Evolutionary conservation across 1,140 invertebrate species (phyloP).

Genomic region (Diorhabda carinulata): DNA sequence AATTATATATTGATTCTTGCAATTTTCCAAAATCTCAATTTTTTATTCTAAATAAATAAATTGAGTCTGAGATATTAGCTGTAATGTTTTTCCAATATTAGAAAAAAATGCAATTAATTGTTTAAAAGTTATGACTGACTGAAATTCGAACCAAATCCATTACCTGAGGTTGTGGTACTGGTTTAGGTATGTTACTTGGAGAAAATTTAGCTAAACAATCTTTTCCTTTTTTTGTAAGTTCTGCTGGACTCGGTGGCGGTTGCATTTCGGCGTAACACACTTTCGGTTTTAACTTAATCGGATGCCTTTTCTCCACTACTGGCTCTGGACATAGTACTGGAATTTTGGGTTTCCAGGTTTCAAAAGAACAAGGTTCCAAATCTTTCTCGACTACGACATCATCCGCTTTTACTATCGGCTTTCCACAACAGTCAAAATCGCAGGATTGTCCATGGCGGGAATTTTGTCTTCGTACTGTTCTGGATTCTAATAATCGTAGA

Average conservation of each 20-base stretch:
- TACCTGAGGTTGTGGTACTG: not conserved
- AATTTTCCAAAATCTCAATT: too few relatives aligned
- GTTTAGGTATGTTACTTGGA: constrained; percentile 1
- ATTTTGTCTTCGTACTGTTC: not conserved
- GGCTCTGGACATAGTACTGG: constrained; percentile 13
- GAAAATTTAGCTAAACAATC: constrained; percentile 10
- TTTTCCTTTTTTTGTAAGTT: constrained; percentile 11
- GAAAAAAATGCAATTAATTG: too few relatives aligned
- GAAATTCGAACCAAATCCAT: not conserved
- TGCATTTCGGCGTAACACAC: constrained; percentile 27
- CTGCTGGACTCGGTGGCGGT: not conserved
- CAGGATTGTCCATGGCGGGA: not conserved
- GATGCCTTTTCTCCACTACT: not conserved
- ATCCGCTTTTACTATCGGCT: not conserved
- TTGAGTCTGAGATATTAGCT: too few relatives aligned
- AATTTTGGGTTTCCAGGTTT: constrained; percentile 30
- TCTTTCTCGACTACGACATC: constrained; percentile 24
- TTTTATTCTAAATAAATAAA: too few relatives aligned
- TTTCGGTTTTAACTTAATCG: constrained; percentile 8
- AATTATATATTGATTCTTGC: too few relatives aligned
- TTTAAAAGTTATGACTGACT: too few relatives aligned
- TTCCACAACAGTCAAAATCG: constrained; percentile 14
- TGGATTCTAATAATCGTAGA: not conserved
- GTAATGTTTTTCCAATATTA: too few relatives aligned
- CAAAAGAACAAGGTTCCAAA: constrained; percentile 27